Conservation (phyloP, 2,113 vertebrate species). For the Mustela lutreola region DNA sequence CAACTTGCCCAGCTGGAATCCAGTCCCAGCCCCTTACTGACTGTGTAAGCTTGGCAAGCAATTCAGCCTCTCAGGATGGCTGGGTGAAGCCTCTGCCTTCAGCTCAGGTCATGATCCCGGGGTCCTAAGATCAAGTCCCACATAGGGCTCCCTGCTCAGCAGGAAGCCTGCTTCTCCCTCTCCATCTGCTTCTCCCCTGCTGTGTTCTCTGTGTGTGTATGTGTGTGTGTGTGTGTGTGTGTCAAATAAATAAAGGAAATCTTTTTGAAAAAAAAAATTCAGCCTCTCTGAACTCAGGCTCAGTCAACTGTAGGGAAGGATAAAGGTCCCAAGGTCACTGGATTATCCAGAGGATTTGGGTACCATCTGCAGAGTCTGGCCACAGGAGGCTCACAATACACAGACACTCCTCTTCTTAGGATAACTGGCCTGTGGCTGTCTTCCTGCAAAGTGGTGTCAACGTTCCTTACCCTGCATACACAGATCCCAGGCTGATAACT, state of each 20-base stretch:
- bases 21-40: neutral
- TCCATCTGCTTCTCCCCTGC: no score
- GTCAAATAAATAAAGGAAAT: no score
- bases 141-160: no score
- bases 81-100: no score
- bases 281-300: neutral
- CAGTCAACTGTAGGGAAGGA: no score
- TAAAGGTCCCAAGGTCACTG: rapidly evolving
- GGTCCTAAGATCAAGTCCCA: no score
- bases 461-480: no score
- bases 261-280: no score
- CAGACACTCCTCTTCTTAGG: neutral
- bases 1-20: neutral
- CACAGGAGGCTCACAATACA: rapidly evolving
- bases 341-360: neutral
- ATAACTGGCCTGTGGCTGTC: neutral
- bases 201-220: no score
- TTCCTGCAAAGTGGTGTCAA: neutral
- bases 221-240: no score
- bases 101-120: no score
- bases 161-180: no score
- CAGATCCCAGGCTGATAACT: neutral
- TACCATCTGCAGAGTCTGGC: rapidly evolving
- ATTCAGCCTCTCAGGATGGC: neutral
- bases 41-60: neutral